Conservation (phyloP, 1,140 invertebrate genomes). For the Nautilus pompilius region DNA sequence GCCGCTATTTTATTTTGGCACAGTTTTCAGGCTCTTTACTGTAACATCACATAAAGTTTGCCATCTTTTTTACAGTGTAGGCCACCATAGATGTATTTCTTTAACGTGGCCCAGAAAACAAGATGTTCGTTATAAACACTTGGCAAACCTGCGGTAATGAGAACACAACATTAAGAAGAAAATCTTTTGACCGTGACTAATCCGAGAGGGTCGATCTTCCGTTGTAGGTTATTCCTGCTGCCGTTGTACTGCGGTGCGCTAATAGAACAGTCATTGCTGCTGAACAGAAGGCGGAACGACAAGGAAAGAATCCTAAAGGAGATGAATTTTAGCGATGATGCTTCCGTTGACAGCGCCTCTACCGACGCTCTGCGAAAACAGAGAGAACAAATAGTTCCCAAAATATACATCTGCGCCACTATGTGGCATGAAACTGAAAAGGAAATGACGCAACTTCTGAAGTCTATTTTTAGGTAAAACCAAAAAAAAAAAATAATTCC, state of each 20-base stretch:
- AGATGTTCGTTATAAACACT: too few species aligned
- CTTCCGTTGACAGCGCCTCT: constrained; percentile 21
- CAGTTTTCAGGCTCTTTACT: not conserved
- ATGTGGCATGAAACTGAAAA: constrained; percentile 49
- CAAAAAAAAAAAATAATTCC: not conserved
- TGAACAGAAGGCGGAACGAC: constrained; percentile 90
- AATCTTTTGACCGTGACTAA: too few species aligned
- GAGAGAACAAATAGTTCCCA: constrained; percentile 29
- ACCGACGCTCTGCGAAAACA: constrained; percentile 22
- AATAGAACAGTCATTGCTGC: constrained; percentile 91
- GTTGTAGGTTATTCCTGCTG: constrained; percentile 72
- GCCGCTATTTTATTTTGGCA: not conserved
- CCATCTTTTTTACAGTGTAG: too few species aligned
- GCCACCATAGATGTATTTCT: too few species aligned
- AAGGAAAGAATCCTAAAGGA: constrained; percentile 57
- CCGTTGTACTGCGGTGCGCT: constrained; percentile 90
- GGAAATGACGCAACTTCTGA: constrained; percentile 58
- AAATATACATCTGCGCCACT: constrained; percentile 47
- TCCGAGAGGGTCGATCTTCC: too few species aligned
- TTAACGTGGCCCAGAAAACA: too few species aligned
- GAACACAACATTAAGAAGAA: too few species aligned
- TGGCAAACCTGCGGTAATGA: too few species aligned
- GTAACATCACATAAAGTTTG: not conserved
- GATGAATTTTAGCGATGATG: constrained; percentile 22
- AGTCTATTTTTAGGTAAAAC: constrained; percentile 57